Base-by-base conservation (phyloP, 2,113 vertebrate genomes). In the Pantherophis guttatus region DNA sequence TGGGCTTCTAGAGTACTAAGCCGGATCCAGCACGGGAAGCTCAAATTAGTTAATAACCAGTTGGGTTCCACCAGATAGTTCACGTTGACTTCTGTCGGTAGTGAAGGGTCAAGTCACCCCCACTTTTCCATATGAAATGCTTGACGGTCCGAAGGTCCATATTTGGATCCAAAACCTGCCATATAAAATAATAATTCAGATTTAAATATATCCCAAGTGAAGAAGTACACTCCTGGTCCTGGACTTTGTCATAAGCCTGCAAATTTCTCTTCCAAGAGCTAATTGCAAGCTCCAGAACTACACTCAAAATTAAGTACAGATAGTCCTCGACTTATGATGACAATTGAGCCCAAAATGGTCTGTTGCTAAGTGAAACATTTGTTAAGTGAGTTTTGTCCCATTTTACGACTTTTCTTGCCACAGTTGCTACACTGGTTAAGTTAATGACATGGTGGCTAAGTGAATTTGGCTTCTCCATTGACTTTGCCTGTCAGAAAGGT, bases 71-170 rank as follows among this genome's bases (percentile, higher is more conserved):
- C 93, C 89, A 55, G 91, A 93, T 55, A 15, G 75, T 90, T 94
- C 98, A 98, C 98, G 98, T 98, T 1, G 98, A 98, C 94, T 98
- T 98, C 96, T 99, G 99, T 65, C 98, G 98, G 98, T 99, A 99
- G 94, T 99, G 99, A 94, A 99, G 98, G 0, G 99, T 99, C 96
- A 99, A 98, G 96, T 99, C 99, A 2, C 99, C 99, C 0, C 99
- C 99, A 0, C 99, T 99, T 98, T 99, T 99, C 99, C 99, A 99
- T 96, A 99, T 99, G 98, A 99, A 99, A 96, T 98, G 98, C 94
- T 98, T 98, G 91, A 98, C 98, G 55, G 99, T 99, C 90, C 99
- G 98, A 96, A 99, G 98, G 98, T 99, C 99, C 99, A 99, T 99
- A 95, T 99, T 99, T 11, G 99, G 99, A 96, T 99, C 99, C 95